Base-by-base conservation (phyloP, 2,797 vertebrate genomes). In the Acomys russatus region DNA sequence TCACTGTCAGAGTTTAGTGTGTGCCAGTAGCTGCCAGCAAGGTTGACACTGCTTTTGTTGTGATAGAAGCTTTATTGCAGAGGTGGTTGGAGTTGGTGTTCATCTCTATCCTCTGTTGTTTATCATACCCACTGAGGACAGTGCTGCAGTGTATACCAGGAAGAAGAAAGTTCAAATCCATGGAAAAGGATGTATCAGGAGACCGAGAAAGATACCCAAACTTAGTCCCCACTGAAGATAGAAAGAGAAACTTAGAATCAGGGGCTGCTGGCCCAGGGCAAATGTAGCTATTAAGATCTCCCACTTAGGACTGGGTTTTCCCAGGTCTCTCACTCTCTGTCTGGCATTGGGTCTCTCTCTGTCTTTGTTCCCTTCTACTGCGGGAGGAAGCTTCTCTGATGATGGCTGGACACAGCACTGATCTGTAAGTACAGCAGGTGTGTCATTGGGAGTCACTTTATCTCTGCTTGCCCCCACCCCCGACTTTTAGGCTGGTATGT, bases 1-100 rank as follows among this genome's bases (percentile, higher is more conserved):
- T 94, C 79, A 22, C 28, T 83, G 74, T 64, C 63, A 84, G 89
- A 49, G 51, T 93, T 87, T 93, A 74, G 44, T 33, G 38, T 1
- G 38, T 30, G 70, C 2, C 88, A 4, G 33, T 38, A 35, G 35
- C 17, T 61, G 49, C 35, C 23, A 35, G 71, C 33, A 25, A 44
- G 12, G n/a, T 59, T 78, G 30, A 28, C 92, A 54, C 33, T 74
- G 49, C 44, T 90, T 91, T 71, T 82, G 25, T n/a, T 86, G 2
- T n/a, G 23, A 44, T 54, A 56, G 0, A 28, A 92, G 35, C 15
- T 96, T 91, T 83, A 38, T 56, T 56, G 2, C 35, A 23, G n/a
- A 64, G 86, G 23, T 64, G 25, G 28, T 61, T 88, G 23, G 63
- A 74, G n/a, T 51, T 82, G 38, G 44, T 74, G 61, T 74, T 90